Evolutionary conservation across 1,140 invertebrate species (phyloP).

Genomic region (Sitobion miscanthi): DNA sequence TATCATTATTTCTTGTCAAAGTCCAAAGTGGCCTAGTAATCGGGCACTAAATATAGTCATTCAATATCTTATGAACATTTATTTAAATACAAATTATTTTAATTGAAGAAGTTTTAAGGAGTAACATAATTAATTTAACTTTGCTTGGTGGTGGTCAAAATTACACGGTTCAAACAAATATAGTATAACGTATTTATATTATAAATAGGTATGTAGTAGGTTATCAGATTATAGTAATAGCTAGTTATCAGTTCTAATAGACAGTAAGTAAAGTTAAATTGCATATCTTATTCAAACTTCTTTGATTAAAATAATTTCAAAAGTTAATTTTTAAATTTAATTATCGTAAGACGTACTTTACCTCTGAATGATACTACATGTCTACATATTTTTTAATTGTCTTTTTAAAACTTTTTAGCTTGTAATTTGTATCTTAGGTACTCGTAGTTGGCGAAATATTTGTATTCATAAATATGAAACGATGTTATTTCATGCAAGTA

Average conservation of each 20-base stretch:
- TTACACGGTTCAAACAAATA: not conserved
- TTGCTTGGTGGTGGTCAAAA: not conserved
- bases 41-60: not conserved
- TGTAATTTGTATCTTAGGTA: no score
- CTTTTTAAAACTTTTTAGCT: no score
- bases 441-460: no score
- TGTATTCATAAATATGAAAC: no score
- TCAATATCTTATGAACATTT: not conserved
- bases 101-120: not conserved
- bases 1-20: not conserved
- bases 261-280: not conserved
- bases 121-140: not conserved
- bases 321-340: not conserved
- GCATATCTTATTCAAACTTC: not conserved
- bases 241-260: not conserved
- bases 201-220: not conserved
- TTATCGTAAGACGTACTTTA: not conserved
- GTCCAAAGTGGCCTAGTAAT: not conserved
- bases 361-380: not conserved
- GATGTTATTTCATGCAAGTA: no score
- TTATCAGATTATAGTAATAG: not conserved
- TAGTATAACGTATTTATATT: not conserved
- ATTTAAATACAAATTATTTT: not conserved
- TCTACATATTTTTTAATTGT: not conserved
- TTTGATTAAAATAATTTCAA: constrained; percentile 1